A percentile compares a stretch with the other conserved stretches of the same genome.
Evolutionary conservation across 2,113 vertebrate species (phyloP).

Genomic region (Orcinus orca): DNA sequence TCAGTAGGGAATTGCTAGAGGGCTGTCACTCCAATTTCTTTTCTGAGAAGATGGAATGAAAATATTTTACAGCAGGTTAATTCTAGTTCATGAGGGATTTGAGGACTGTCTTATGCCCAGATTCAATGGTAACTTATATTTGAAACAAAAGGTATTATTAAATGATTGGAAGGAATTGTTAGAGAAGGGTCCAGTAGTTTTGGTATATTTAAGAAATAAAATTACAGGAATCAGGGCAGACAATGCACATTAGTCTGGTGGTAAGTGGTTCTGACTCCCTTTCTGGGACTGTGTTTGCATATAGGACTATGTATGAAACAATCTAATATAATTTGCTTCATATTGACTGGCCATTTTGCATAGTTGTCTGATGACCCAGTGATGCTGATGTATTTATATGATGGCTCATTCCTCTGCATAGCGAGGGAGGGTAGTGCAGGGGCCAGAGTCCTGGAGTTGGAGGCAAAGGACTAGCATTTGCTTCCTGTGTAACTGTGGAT

Average conservation of each 20-base stretch:
- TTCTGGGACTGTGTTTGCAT: not conserved
- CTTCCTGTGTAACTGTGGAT: not conserved
- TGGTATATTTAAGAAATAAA: not conserved
- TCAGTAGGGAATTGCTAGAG: not conserved
- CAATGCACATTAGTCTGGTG: not conserved
- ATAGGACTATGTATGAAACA: not conserved
- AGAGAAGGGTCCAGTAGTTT: not conserved
- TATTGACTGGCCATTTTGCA: not conserved
- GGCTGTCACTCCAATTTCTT: not conserved
- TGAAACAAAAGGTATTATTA: constrained; percentile 56
- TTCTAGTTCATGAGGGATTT: constrained; percentile 70
- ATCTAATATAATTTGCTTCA: not conserved
- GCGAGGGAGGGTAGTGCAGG: rapidly evolving
- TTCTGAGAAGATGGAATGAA: constrained; percentile 71
- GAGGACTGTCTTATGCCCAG: constrained; percentile 65
- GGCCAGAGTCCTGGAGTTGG: not conserved
- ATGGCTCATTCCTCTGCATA: not conserved
- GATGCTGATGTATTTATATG: not conserved
- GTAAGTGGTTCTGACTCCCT: not conserved
- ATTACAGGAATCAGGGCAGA: not conserved
- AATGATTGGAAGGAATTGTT: constrained; percentile 15
- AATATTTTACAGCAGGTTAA: constrained; percentile 70
- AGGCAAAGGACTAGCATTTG: not conserved
- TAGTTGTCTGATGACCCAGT: not conserved
- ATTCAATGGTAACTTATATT: constrained; percentile 73